phyloP scores from a whole-genome alignment of 1,140 invertebrate species.

The Drosophila tsacasi region DNA sequence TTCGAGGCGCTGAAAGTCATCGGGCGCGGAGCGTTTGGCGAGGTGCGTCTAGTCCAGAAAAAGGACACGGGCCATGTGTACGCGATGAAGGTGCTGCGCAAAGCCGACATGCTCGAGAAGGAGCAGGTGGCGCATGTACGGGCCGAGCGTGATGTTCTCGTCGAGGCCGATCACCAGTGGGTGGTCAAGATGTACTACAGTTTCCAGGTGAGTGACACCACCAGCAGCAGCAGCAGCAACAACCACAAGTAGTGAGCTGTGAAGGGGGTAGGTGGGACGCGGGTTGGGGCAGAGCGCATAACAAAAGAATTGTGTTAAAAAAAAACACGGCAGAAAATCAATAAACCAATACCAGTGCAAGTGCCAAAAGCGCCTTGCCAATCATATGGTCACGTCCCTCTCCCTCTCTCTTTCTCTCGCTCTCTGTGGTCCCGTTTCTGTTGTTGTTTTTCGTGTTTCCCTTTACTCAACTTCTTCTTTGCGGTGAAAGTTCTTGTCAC shows the following conservation, averaged over 20 bases:
- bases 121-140: slow-evolving; percentile 99
- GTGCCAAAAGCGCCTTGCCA: slow-evolving; percentile 62
- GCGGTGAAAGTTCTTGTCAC: slow-evolving; percentile 73
- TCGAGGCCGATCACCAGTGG: slow-evolving; percentile 99
- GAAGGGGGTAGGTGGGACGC: background rate
- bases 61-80: slow-evolving; percentile 99
- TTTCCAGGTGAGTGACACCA: slow-evolving; percentile 89
- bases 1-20: slow-evolving; percentile 99
- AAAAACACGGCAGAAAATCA: slow-evolving; percentile 66
- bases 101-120: slow-evolving; percentile 99
- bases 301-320: slow-evolving; percentile 63
- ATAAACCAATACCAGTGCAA: slow-evolving; percentile 80
- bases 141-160: slow-evolving; percentile 98
- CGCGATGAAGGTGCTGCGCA: slow-evolving; percentile 99
- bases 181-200: slow-evolving; percentile 99
- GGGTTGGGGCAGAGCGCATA: slow-evolving; percentile 32
- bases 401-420: slow-evolving; percentile 8
- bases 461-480: slow-evolving; percentile 40
- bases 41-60: slow-evolving; percentile 99
- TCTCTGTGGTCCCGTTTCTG: slow-evolving; percentile 9
- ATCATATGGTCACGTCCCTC: slow-evolving; percentile 67
- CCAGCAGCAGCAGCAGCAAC: slow-evolving; percentile 2
- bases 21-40: slow-evolving; percentile 98
- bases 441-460: slow-evolving; percentile 46
- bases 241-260: slow-evolving; percentile 5